Evolutionary conservation across 2,113 vertebrate genomes (phyloP).

Genomic region (Hucho hucho): DNA sequence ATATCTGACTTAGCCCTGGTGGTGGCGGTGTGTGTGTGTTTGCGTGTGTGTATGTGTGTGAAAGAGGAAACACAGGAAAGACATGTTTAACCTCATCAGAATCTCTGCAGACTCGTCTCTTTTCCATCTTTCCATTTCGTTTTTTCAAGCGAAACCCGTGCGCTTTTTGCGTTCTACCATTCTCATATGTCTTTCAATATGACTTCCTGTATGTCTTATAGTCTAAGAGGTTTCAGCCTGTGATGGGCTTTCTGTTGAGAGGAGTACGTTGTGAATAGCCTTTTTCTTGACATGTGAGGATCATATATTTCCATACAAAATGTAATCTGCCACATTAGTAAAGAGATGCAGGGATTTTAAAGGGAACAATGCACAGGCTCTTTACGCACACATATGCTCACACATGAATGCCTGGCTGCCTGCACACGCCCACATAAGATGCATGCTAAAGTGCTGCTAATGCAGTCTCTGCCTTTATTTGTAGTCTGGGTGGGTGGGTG

Average conservation of each 20-base stretch:
- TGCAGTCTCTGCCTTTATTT: background rate
- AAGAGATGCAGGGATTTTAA: constrained; percentile 42
- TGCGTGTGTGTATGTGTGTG: no score
- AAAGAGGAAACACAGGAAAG: background rate
- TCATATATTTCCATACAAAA: constrained; percentile 51
- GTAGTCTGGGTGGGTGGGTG: background rate
- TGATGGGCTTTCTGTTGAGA: constrained; percentile 31
- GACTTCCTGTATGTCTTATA: background rate
- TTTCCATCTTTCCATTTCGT: background rate
- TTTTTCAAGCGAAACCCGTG: background rate
- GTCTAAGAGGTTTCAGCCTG: constrained; percentile 16
- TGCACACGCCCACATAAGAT: background rate
- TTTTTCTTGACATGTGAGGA: constrained; percentile 44
- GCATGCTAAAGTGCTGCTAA: no score
- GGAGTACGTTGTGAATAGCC: constrained; percentile 28
- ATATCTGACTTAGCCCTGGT: background rate
- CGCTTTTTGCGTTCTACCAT: background rate
- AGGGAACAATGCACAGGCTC: background rate
- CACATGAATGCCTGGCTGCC: no score
- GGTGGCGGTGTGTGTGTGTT: background rate
- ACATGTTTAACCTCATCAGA: no score
- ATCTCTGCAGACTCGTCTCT: background rate
- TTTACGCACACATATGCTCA: no score
- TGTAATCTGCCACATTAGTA: constrained; percentile 66
- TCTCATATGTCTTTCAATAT: background rate